phyloP scores from a whole-genome alignment of 2,797 vertebrate species.

The Gymnopithys bicolor region DNA sequence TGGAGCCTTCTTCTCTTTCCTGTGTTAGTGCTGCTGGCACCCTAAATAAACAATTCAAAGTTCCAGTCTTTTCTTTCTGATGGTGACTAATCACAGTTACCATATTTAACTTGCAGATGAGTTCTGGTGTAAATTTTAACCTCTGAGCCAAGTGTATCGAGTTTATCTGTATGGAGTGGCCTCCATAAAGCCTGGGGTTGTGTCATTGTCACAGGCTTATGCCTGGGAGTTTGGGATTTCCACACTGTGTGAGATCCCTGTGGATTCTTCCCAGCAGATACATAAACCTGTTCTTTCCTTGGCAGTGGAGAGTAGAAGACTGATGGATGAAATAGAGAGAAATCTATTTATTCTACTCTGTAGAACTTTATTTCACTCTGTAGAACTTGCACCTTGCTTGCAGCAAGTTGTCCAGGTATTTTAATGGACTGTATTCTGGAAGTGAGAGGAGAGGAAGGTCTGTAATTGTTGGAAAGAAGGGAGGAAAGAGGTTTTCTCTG shows the following conservation, averaged over 20 bases:
- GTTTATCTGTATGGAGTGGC: not conserved
- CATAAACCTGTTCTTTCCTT: not conserved
- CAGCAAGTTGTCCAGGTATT: not conserved
- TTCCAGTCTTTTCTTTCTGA: not conserved
- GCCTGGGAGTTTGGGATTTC: not conserved
- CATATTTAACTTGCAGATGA: not conserved
- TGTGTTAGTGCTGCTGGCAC: not conserved
- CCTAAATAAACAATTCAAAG: not conserved
- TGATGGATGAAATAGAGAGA: not conserved
- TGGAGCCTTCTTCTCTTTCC: not conserved
- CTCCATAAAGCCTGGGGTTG: not conserved
- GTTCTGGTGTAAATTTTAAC: not conserved
- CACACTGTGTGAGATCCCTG: not conserved
- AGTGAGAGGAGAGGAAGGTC: not conserved
- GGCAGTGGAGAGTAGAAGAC: not conserved
- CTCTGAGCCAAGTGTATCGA: not conserved
- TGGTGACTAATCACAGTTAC: not conserved
- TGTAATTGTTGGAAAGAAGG: not conserved
- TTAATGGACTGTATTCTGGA: not conserved
- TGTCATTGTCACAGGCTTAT: not conserved
- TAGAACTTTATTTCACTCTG: not conserved
- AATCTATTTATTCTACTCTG: not conserved
- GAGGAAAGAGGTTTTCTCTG: not conserved
- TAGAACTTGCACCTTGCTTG: not conserved
- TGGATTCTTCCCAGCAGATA: not conserved